Conservation (phyloP, 2,888 invertebrate species). For the Diabrotica balteata region DNA sequence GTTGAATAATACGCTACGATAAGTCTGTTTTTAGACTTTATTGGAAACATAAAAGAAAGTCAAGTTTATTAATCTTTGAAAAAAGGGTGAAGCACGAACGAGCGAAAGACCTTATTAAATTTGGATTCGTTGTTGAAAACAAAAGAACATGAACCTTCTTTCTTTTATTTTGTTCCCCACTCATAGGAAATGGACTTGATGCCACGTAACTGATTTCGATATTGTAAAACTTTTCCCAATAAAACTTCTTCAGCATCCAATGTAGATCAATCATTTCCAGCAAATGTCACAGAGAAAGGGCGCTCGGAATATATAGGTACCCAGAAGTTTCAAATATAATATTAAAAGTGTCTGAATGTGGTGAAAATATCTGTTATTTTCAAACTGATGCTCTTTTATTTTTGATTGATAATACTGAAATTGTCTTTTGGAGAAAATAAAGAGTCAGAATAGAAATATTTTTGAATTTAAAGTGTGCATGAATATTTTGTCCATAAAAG, state of each 20-base stretch:
- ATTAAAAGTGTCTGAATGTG: conserved; percentile 30
- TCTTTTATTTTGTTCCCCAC: conserved; percentile 18
- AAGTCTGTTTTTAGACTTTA: no score
- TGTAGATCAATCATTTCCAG: conserved; percentile 39
- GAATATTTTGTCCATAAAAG: no score
- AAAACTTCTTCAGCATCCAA: conserved; percentile 37
- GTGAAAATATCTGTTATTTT: conserved; percentile 23
- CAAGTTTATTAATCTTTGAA: no score
- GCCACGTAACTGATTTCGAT: conserved; percentile 36
- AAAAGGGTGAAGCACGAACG: no score
- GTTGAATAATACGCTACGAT: no score
- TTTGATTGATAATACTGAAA: conserved; percentile 23
- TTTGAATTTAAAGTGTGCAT: no score
- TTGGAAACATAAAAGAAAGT: no score
- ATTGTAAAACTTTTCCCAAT: conserved; percentile 41
- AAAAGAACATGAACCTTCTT: conserved; percentile 3
- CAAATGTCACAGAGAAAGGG: conserved; percentile 15
- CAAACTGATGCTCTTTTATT: conserved; percentile 14
- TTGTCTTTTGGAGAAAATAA: not conserved
- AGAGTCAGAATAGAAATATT: not conserved
- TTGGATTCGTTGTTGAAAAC: not conserved
- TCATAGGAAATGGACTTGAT: conserved; percentile 23
- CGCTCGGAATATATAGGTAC: conserved; percentile 7
- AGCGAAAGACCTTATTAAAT: not conserved
- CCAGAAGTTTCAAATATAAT: conserved; percentile 26